A percentile compares a stretch with the other conserved stretches of the same genome.
phyloP scores from a whole-genome alignment of 2,888 invertebrate species.

The Lithophane semibrunnea region DNA sequence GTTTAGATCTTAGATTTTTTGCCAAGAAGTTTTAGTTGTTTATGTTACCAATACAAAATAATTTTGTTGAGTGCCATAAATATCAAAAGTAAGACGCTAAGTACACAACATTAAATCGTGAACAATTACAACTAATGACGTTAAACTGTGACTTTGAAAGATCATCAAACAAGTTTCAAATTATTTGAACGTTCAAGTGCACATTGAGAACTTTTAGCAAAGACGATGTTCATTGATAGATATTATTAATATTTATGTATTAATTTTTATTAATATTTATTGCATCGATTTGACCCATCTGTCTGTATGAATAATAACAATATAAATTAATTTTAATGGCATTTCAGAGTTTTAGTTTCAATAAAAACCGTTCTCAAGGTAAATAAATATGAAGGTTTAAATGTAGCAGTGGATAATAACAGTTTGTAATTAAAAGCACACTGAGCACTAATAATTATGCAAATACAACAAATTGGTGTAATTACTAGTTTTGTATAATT shows the following conservation, averaged over 20 bases:
- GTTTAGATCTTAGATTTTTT: background rate
- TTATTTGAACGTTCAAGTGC: conserved; percentile 19
- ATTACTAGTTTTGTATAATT: conserved; percentile 52
- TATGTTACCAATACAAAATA: background rate
- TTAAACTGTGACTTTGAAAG: conserved; percentile 41
- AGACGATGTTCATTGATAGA: conserved; percentile 39
- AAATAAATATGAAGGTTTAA: conserved; percentile 59
- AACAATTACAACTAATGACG: conserved; percentile 42
- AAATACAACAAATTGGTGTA: conserved; percentile 64
- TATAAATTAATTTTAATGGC: conserved; percentile 60
- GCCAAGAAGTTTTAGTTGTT: too few relatives aligned
- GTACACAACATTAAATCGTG: conserved; percentile 20
- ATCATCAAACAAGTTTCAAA: conserved; percentile 45
- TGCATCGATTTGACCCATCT: conserved; percentile 51
- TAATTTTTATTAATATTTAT: conserved; percentile 47
- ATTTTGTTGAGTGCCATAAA: conserved; percentile 1
- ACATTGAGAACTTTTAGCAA: conserved; percentile 33
- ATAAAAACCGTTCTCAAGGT: conserved; percentile 58
- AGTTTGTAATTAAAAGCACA: conserved; percentile 54
- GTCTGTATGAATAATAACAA: conserved; percentile 61
- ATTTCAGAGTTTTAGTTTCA: conserved; percentile 41
- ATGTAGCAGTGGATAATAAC: conserved; percentile 56
- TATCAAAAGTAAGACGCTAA: background rate
- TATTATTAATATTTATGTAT: conserved; percentile 50
- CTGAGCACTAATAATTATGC: conserved; percentile 64